phyloP scores from a whole-genome alignment of 2,113 vertebrate species.

The Bucco capensis region DNA sequence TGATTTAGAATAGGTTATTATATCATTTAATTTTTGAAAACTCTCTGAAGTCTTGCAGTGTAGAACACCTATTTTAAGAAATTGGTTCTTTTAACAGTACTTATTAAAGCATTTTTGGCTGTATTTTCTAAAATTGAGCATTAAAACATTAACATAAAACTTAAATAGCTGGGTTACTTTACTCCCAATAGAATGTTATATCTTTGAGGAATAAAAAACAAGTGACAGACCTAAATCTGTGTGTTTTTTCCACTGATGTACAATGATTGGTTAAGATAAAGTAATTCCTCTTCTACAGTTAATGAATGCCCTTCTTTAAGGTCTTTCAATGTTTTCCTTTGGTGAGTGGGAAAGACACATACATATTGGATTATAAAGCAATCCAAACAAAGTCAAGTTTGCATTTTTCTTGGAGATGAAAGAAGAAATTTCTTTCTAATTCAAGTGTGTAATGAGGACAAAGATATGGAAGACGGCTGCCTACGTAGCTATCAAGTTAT shows the following conservation, averaged over 20 bases:
- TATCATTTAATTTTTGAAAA: conserved; percentile 26
- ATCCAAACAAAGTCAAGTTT: background rate
- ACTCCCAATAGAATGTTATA: background rate
- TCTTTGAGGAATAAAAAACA: background rate
- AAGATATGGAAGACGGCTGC: background rate
- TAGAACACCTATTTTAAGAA: background rate
- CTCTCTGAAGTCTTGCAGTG: background rate
- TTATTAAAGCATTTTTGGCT: background rate
- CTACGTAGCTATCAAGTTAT: background rate
- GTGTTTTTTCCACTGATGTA: background rate
- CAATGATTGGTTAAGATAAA: background rate
- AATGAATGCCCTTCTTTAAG: background rate
- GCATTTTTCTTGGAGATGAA: background rate
- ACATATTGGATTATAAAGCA: background rate
- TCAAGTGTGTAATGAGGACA: background rate
- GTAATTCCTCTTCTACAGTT: background rate
- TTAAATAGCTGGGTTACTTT: background rate
- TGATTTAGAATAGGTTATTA: conserved; percentile 2
- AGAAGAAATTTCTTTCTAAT: background rate
- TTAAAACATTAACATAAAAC: background rate
- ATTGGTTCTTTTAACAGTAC: background rate
- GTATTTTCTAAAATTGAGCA: background rate
- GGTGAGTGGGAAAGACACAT: background rate
- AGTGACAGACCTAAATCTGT: background rate
- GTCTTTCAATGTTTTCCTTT: background rate